A percentile compares a stretch with the other conserved stretches of the same genome.
These are phyloP conservation scores for Isaurus tuberculatus DNA, from an alignment of 92 coral and sea anemone species.

Conservation along the genomic window DNA sequence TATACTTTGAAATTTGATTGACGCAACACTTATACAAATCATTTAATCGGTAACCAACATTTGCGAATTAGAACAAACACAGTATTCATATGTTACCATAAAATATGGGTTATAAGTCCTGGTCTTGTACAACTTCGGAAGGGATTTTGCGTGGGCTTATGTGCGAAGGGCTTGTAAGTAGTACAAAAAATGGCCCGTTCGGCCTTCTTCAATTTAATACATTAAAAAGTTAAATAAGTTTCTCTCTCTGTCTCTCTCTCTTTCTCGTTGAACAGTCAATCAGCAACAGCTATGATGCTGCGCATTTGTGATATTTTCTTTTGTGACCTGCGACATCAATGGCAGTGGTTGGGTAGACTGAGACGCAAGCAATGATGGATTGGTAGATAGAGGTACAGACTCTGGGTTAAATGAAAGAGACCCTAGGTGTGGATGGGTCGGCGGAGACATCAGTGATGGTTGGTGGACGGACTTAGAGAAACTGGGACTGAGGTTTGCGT, in stretches of 20 bases:
- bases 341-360: not conserved
- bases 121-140: not conserved
- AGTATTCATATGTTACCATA: not conserved
- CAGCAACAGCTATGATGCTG: not conserved
- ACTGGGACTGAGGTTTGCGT: not conserved
- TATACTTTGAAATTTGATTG: not conserved
- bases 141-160: not conserved
- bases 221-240: no score
- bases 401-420: constrained; percentile 3
- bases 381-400: not conserved
- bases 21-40: not conserved
- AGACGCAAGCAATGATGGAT: no score
- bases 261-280: not conserved
- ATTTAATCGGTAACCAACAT: not conserved
- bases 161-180: not conserved
- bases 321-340: not conserved
- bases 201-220: no score
- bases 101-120: not conserved
- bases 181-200: not conserved
- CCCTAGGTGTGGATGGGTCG: constrained; percentile 8
- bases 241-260: not conserved
- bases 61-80: not conserved
- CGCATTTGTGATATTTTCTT: no score
- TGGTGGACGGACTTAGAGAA: not conserved
- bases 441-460: not conserved